Evolutionary conservation across 2,888 invertebrate species (phyloP).

Genomic region (Lottia scabra): DNA sequence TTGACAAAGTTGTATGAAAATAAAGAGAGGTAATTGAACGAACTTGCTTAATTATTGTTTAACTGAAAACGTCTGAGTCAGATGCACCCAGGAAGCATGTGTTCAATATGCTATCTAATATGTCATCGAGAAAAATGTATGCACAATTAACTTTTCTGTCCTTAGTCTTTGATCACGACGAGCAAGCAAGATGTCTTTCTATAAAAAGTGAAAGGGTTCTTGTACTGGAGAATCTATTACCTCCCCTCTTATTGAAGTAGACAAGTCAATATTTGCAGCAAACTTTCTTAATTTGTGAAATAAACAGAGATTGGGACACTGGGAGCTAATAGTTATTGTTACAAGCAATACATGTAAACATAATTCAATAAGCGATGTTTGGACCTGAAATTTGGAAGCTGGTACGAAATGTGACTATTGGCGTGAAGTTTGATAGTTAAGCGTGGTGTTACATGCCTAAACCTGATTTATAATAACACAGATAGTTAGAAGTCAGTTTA

Average conservation of each 20-base stretch:
- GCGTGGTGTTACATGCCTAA: conserved; percentile 15
- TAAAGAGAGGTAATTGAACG: not conserved
- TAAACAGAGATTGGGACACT: conserved; percentile 7
- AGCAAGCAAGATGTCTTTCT: not conserved
- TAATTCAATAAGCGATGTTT: conserved; percentile 15
- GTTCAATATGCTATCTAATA: not conserved
- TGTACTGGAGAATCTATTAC: not conserved
- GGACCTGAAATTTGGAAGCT: conserved; percentile 13
- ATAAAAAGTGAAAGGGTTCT: not conserved
- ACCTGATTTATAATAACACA: conserved; percentile 4
- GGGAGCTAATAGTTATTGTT: conserved; percentile 14
- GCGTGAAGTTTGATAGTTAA: conserved; percentile 7
- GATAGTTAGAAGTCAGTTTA: not conserved
- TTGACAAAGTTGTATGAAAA: not conserved
- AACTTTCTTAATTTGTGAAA: conserved; percentile 20
- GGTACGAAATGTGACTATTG: conserved; percentile 15
- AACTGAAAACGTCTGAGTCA: not conserved
- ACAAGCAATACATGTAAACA: conserved; percentile 4
- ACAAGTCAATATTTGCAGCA: conserved; percentile 21
- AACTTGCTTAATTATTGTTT: not conserved
- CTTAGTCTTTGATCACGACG: not conserved
- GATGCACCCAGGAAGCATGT: not conserved
- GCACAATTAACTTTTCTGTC: conserved; percentile 10
- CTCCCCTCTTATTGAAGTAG: conserved; percentile 15
- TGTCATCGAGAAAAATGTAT: conserved; percentile 3